phyloP scores from a whole-genome alignment of 2,797 vertebrate species.

The Meda fulgida region DNA sequence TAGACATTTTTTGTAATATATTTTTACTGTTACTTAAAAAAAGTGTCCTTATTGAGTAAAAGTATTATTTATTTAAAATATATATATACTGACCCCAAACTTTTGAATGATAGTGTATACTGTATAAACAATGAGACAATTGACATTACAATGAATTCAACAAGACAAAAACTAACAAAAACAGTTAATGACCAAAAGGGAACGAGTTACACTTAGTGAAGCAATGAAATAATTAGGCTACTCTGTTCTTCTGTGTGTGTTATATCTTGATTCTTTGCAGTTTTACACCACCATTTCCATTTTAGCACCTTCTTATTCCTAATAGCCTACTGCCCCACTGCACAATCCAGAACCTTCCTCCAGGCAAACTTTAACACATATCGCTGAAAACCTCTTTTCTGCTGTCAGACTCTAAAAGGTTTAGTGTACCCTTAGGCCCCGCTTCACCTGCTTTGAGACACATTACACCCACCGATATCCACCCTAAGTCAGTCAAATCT shows the following conservation, averaged over 20 bases:
- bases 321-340: neutral
- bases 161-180: neutral
- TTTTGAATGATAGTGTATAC: neutral
- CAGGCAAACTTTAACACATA: conserved; percentile 36
- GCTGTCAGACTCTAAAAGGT: conserved; percentile 44
- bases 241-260: conserved; percentile 1
- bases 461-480: conserved; percentile 36
- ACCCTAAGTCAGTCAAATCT: conserved; percentile 37
- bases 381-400: conserved; percentile 33
- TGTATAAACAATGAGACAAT: neutral
- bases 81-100: neutral
- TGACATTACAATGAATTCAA: conserved; percentile 1
- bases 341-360: conserved; percentile 25
- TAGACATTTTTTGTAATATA: too few species aligned
- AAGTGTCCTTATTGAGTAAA: too few species aligned
- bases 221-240: neutral
- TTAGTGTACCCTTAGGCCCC: conserved; percentile 43
- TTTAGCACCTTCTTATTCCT: conserved; percentile 35
- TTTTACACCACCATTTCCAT: conserved; percentile 11
- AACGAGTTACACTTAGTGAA: neutral
- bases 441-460: conserved; percentile 43
- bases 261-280: conserved; percentile 8
- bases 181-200: neutral
- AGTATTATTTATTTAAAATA: too few species aligned
- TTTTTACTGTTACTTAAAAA: too few species aligned